Conservation (phyloP, 2,888 invertebrate genomes). For the Pelosia muscerda region DNA sequence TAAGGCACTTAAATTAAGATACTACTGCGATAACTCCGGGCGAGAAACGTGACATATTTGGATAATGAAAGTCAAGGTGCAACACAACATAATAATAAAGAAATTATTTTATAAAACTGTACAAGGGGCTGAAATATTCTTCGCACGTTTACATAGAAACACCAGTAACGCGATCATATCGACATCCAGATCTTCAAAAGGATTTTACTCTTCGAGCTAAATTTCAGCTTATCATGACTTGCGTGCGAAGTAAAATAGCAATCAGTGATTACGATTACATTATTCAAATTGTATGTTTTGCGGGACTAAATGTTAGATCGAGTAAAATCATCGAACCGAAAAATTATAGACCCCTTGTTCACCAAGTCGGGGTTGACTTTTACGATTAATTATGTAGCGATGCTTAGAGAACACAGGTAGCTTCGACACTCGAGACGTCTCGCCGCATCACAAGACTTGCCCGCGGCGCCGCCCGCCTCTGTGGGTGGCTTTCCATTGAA, state of each 20-base stretch:
- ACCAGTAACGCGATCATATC: slow-evolving; percentile 32
- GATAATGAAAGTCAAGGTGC: slow-evolving; percentile 57
- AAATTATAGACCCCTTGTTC: slow-evolving; percentile 21
- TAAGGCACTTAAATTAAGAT: slow-evolving; percentile 56
- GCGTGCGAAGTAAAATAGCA: background rate
- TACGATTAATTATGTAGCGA: slow-evolving; percentile 69
- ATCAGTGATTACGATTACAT: background rate
- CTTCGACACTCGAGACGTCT: slow-evolving; percentile 81
- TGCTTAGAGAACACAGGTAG: slow-evolving; percentile 67
- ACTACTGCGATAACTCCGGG: slow-evolving; percentile 46
- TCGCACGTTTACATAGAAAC: slow-evolving; percentile 35
- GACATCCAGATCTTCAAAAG: slow-evolving; percentile 17
- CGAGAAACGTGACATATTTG: slow-evolving; percentile 59
- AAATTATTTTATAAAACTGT: slow-evolving; percentile 37
- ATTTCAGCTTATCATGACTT: background rate
- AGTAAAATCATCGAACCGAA: slow-evolving; percentile 21
- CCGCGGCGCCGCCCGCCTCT: slow-evolving; percentile 39
- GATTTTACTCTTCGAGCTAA: background rate
- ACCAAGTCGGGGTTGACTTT: slow-evolving; percentile 31
- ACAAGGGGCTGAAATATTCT: slow-evolving; percentile 37
- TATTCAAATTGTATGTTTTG: background rate
- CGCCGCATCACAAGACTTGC: slow-evolving; percentile 58
- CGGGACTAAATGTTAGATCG: background rate
- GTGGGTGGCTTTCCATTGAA: slow-evolving; percentile 40
- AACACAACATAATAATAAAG: slow-evolving; percentile 38